phyloP scores from a whole-genome alignment of 1,140 invertebrate genomes.

The Ceratoteleas bidentatus region DNA sequence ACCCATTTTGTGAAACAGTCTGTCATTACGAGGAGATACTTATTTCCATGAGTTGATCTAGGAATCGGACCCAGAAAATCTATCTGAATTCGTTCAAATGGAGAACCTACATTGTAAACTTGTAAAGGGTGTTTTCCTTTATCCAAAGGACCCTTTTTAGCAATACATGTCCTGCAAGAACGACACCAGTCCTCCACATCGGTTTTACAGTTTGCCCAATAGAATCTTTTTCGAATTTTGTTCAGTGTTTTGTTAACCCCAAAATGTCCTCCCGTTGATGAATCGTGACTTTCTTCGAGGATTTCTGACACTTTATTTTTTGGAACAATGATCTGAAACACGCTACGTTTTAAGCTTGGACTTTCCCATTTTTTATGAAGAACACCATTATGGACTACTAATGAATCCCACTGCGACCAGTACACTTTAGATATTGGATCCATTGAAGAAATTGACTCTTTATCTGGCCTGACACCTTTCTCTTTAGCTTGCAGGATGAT shows the following conservation, averaged over 20 bases:
- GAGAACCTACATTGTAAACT: conserved; percentile 41
- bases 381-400: conserved; percentile 10
- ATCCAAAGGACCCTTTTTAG: conserved; percentile 53
- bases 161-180: conserved; percentile 59
- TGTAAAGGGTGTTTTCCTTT: conserved; percentile 37
- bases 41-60: conserved; percentile 45
- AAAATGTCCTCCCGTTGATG: conserved; percentile 9
- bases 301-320: conserved; percentile 20
- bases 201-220: conserved; percentile 51
- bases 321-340: conserved; percentile 7
- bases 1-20: conserved; percentile 18
- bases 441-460: conserved; percentile 20
- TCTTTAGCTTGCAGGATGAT: conserved; percentile 19
- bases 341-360: conserved; percentile 5
- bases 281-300: conserved; percentile 6
- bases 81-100: conserved; percentile 56
- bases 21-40: conserved; percentile 5
- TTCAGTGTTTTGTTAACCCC: conserved; percentile 17
- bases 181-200: conserved; percentile 61
- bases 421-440: conserved; percentile 23
- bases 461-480: conserved; percentile 18
- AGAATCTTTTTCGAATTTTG: background rate
- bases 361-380: conserved; percentile 5
- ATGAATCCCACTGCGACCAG: conserved; percentile 46
- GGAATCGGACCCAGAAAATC: conserved; percentile 56